Base-by-base conservation (phyloP, 2,797 vertebrate genomes). In the Microhierax caerulescens region DNA sequence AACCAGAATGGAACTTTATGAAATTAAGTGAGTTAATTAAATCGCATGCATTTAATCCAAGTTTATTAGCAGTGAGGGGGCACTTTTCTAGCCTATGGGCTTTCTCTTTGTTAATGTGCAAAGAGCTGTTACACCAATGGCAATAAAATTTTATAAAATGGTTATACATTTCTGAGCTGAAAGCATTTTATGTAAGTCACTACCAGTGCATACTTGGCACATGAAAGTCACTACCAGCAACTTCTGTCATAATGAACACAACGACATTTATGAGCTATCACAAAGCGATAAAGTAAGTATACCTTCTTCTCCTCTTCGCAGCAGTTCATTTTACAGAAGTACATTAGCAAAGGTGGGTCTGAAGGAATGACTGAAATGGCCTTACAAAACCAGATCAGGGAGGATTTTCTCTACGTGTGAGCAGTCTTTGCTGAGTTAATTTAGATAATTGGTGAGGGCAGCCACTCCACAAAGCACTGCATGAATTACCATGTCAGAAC, bases 11-110 rank as follows among this genome's bases (percentile, higher is more conserved):
- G 51, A 92, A 63, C 83, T 88, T 95, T 41, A 95, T 86, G 65
- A 93, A 95, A 95, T 88, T 78, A 72, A 89, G 70, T 73, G 48
- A 90, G 77, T 79, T 97, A 96, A 96, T 94, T 90, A 95, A 94
- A 93, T 93, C 0, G 0, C 37, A 64, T 57, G 69, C 73, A 81
- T 88, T 92, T 96, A 90, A 93, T 94, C 43, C 80, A 89, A 59
- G 10, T 68, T 80, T 74, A 94, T 80, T 83, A 80, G 60, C 36
- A 91, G 41, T 32, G 48, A 92, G 27, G 18, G 64, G 72, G 34
- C 48, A 85, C 75, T 91, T 91, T 86, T 68, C 53, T 90, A 80
- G 92, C 89, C 64, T 68, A 11, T 65, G 36, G 88, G 54, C 57
- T 79, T 91, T 90, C 20, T 74, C 81, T 85, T 41, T 65, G 24